Conservation (phyloP, 1,140 invertebrate genomes). For the Prorops nasuta region DNA sequence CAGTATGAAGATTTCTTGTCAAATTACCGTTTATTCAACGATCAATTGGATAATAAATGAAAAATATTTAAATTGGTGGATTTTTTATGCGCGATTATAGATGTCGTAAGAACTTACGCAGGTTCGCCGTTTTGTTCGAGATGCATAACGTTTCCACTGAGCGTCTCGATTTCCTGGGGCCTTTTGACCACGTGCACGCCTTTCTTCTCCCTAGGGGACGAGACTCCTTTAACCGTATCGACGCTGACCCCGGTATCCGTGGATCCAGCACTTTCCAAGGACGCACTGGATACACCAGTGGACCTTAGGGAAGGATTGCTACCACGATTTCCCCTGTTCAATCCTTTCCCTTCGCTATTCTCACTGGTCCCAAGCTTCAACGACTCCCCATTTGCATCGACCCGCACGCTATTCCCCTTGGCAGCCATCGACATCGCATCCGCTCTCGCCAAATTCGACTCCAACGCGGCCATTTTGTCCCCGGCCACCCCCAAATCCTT, state of each 20-base stretch:
- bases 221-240: slow-evolving; percentile 48
- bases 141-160: slow-evolving; percentile 48
- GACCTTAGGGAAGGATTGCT: slow-evolving; percentile 41
- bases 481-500: not conserved
- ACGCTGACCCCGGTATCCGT: slow-evolving; percentile 53
- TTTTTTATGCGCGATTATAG: too few species aligned
- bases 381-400: not conserved
- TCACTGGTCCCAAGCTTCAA: slow-evolving; percentile 9
- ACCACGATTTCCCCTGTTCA: slow-evolving; percentile 25
- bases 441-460: not conserved
- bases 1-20: too few species aligned
- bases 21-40: too few species aligned
- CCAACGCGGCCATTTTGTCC: too few species aligned
- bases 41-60: too few species aligned
- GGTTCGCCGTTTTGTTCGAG: slow-evolving; percentile 47
- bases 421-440: not conserved
- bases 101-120: too few species aligned
- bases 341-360: slow-evolving; percentile 22
- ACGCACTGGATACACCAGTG: slow-evolving; percentile 37
- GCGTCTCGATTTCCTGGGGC: slow-evolving; percentile 48
- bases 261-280: slow-evolving; percentile 40
- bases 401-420: not conserved
- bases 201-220: slow-evolving; percentile 47
- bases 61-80: too few species aligned
- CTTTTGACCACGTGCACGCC: slow-evolving; percentile 45